These are phyloP conservation scores for Porites evermanni DNA, from an alignment of 92 coral and sea anemone species.

Conservation along the genomic window DNA sequence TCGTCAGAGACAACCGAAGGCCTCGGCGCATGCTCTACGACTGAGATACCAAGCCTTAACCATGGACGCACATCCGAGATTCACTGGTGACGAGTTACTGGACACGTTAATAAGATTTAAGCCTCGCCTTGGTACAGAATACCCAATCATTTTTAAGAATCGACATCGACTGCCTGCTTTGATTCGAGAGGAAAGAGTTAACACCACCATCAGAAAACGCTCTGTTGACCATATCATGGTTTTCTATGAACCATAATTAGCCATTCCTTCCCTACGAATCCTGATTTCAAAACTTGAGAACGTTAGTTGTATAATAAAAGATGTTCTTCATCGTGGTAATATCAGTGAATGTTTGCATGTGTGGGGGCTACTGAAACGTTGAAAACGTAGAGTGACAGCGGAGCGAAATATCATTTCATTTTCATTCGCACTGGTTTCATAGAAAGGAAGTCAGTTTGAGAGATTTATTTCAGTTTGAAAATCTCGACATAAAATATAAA, in stretches of 20 bases:
- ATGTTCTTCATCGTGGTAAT: too few relatives aligned
- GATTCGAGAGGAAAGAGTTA: conserved; percentile 75
- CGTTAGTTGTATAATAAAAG: too few relatives aligned
- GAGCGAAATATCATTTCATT: too few relatives aligned
- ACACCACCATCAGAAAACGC: conserved; percentile 64
- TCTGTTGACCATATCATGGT: conserved; percentile 16
- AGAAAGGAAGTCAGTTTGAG: too few relatives aligned
- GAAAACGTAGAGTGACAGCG: too few relatives aligned
- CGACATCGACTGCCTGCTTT: conserved; percentile 58
- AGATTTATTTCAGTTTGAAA: too few relatives aligned
- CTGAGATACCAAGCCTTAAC: conserved; percentile 76
- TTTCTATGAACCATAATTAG: background rate
- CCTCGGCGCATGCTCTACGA: conserved; percentile 83
- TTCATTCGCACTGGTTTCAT: too few relatives aligned
- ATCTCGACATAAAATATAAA: too few relatives aligned
- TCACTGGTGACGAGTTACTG: conserved; percentile 84
- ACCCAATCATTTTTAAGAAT: conserved; percentile 17
- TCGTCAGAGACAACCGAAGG: conserved; percentile 87
- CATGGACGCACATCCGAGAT: conserved; percentile 68
- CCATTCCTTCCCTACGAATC: background rate
- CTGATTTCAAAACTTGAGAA: too few relatives aligned
- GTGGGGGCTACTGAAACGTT: too few relatives aligned
- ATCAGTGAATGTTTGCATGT: too few relatives aligned
- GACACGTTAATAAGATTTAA: conserved; percentile 67
- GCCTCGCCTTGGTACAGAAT: conserved; percentile 35